A percentile compares a stretch with the other conserved stretches of the same genome.
phyloP scores from a whole-genome alignment of 2,888 invertebrate species.

The Drosophila subquinaria region DNA sequence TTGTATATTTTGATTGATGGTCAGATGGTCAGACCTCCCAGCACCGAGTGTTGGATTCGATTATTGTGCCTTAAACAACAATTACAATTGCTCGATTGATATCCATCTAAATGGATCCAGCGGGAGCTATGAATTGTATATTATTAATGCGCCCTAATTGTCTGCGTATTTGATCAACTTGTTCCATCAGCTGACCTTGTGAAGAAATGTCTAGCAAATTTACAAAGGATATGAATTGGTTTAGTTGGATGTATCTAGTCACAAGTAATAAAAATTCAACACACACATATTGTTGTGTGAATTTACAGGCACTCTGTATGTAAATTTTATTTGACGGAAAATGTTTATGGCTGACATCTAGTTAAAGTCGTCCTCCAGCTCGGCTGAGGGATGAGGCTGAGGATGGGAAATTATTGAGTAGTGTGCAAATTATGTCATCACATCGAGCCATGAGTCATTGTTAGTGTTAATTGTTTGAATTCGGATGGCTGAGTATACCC shows the following conservation, averaged over 20 bases:
- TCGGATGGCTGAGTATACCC: not conserved
- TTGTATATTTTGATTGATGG: conserved; percentile 44
- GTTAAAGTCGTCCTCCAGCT: conserved; percentile 19
- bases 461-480: not conserved
- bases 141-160: conserved; percentile 40
- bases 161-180: conserved; percentile 13
- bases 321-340: conserved; percentile 54
- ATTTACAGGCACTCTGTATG: conserved; percentile 55
- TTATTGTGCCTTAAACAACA: conserved; percentile 32
- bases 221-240: not conserved
- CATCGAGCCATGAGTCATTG: conserved; percentile 54
- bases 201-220: not conserved
- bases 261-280: conserved; percentile 48
- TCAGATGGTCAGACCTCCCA: not conserved
- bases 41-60: conserved; percentile 29
- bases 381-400: not conserved
- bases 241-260: not conserved
- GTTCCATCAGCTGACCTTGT: conserved; percentile 14
- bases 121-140: conserved; percentile 23
- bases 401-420: conserved; percentile 32
- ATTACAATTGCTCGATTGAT: conserved; percentile 54
- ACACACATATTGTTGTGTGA: conserved; percentile 18
- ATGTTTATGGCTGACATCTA: conserved; percentile 34
- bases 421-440: conserved; percentile 66
- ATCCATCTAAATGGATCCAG: conserved; percentile 43